Conservation (phyloP, 2,888 invertebrate species). For the Epinotia bilunana region DNA sequence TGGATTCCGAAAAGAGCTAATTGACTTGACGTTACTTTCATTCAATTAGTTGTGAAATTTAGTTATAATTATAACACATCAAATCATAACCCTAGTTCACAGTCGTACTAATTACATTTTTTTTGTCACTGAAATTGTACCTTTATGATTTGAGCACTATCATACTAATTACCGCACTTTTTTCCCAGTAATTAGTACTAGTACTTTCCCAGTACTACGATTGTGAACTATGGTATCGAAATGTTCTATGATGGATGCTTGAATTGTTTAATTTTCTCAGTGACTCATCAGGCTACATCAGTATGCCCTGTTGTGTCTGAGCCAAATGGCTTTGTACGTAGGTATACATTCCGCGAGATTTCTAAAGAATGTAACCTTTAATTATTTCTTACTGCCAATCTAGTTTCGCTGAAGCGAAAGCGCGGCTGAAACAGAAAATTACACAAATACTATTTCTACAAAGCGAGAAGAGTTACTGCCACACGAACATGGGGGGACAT, state of each 20-base stretch:
- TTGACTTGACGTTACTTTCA: background rate
- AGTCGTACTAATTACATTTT: too few species aligned
- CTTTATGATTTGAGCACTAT: too few species aligned
- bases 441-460: constrained; percentile 65
- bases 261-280: constrained; percentile 50
- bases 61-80: constrained; percentile 8
- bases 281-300: constrained; percentile 64
- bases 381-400: constrained; percentile 14
- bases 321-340: constrained; percentile 68
- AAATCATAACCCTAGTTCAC: too few species aligned
- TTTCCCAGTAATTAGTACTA: too few species aligned
- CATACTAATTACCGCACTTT: too few species aligned
- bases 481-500: constrained; percentile 74
- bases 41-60: constrained; percentile 2
- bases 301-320: constrained; percentile 59
- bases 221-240: too few species aligned
- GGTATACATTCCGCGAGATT: constrained; percentile 62
- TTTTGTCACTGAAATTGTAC: too few species aligned
- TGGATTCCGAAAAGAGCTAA: background rate
- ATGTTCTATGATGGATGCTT: constrained; percentile 45
- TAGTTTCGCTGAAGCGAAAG: constrained; percentile 62
- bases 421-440: constrained; percentile 63
- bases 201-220: too few species aligned
- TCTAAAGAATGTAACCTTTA: constrained; percentile 49
- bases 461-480: constrained; percentile 76